Conservation (phyloP, 2,113 vertebrate species). For the Platichthys stellatus region DNA sequence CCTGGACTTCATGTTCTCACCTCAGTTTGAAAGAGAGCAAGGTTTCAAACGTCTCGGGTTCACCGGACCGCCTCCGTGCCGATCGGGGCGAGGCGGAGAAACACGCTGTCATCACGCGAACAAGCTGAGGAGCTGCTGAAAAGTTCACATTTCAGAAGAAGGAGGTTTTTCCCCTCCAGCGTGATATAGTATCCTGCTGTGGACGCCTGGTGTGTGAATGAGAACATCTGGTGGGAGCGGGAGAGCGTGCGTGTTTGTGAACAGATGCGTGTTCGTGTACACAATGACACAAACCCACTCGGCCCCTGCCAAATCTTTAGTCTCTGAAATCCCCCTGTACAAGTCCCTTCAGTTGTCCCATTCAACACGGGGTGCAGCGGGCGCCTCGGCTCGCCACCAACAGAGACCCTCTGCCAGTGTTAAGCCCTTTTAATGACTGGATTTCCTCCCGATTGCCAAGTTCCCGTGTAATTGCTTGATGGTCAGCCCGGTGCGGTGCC, state of each 20-base stretch:
- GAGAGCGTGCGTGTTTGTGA: constrained; percentile 50
- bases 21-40: not conserved
- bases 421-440: constrained; percentile 77
- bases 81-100: not conserved
- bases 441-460: constrained; percentile 76
- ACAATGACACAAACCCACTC: constrained; percentile 56
- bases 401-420: constrained; percentile 66
- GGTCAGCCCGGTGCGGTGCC: constrained; percentile 69
- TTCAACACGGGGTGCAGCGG: constrained; percentile 52
- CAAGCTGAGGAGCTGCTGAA: constrained; percentile 14
- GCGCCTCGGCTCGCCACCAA: constrained; percentile 55
- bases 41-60: not conserved
- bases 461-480: constrained; percentile 80
- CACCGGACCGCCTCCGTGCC: too few relatives aligned
- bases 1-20: constrained; percentile 24
- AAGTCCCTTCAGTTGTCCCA: constrained; percentile 48
- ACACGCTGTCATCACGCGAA: constrained; percentile 33
- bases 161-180: constrained; percentile 51
- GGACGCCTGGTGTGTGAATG: constrained; percentile 59
- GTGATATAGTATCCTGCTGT: constrained; percentile 64
- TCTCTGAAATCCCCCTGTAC: constrained; percentile 48
- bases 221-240: constrained; percentile 69
- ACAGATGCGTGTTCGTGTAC: constrained; percentile 63
- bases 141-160: constrained; percentile 59
- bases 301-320: constrained; percentile 60